Base-by-base conservation (phyloP, 2,888 invertebrate genomes). In the Cryptus armator region DNA sequence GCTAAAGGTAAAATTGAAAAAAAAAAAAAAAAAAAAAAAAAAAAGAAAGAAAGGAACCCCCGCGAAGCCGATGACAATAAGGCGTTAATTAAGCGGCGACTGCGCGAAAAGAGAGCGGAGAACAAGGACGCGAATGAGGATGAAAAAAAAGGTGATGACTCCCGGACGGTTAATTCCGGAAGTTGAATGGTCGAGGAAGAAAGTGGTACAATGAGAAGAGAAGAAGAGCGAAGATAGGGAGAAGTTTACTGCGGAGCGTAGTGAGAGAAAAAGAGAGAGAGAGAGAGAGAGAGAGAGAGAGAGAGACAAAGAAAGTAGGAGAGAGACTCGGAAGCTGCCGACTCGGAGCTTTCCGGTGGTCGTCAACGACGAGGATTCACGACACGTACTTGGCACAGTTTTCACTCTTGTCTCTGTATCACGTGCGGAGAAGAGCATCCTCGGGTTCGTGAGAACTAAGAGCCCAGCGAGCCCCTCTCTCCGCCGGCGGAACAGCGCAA, bases 31-130 rank as follows among this genome's bases (percentile, higher is more conserved):
- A n/a, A n/a, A n/a, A 24, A 1, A 24, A 76, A 80, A 56, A 62
- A 51, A 66, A 51, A 24, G 53, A 70, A 83, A 56, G n/a, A 16
- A 14, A 44, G 44, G 51, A 48, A 5, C 24, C 66, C 29, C 48
- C 51, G 43, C 19, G 24, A n/a, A 74, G 78, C 86, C 75, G 87
- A 90, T 91, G 89, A 90, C 88, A 90, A 89, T 89, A 89, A 90
- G 89, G 88, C 88, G 90, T 90, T 90, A 90, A 91, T 90, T 91
- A 91, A 89, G 88, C 87, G 87, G 84, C 86, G 72, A 72, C 43
- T 53, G 76, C 75, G 85, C 76, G 64, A 81, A 67, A 64, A 53
- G 66, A 71, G 70, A 53, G 66, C 37, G 16, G 9, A n/a, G 83
- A 81, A 56, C 72, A 83, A 59, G 70, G 70, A 81, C 74, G 78